Evolutionary conservation across 2,888 invertebrate species (phyloP), one percentile per base, ranked within the genome.

Genomic region (Trichopoda pennipes): DNA sequence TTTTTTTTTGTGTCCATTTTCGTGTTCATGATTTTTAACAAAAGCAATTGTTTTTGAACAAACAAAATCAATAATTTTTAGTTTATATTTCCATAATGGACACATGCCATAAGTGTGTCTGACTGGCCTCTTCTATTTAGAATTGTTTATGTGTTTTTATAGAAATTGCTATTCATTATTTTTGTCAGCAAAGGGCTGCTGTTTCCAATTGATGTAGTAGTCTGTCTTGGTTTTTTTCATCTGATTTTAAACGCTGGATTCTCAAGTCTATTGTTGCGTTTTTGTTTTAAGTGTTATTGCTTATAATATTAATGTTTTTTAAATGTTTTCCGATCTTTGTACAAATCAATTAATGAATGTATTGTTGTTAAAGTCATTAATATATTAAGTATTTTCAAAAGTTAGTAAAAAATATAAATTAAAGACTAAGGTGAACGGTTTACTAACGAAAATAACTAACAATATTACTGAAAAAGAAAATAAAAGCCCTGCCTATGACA

Each of bases 81-180:
- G 64, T 69, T 79, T 78, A 70, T 69, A 61, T 77, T 78, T 82
- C 35, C 47, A 82, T 82, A 79, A 82, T 79, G 75, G 75, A 82
- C 82, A 82, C 82, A 82, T 82, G 79, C 79, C 82, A 82, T 75
- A 82, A 82, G 82, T 79, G 82, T 82, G 82, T 70, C 76, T 42
- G 14, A 19, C 32, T 53, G 42, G 38, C 28, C 49, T 10, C 49
- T 14, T 58, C 23, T 44, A 35, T 74, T 21, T 38, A n/a, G 1
- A 38, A 32, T 4, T 49, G 23, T 49, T 12, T 38, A 38, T 38
- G 38, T 12, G 38, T 38, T 38, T 56, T 51, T 60, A 4, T 61
- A 35, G n/a, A 51, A 60, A 60, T 51, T 51, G 28, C 60, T 38
- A 28, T 42, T 58, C 8, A 3, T 42, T 28, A 10, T 16, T n/a